Base-by-base conservation (phyloP, 1,140 invertebrate species). In the Diprion similis region DNA sequence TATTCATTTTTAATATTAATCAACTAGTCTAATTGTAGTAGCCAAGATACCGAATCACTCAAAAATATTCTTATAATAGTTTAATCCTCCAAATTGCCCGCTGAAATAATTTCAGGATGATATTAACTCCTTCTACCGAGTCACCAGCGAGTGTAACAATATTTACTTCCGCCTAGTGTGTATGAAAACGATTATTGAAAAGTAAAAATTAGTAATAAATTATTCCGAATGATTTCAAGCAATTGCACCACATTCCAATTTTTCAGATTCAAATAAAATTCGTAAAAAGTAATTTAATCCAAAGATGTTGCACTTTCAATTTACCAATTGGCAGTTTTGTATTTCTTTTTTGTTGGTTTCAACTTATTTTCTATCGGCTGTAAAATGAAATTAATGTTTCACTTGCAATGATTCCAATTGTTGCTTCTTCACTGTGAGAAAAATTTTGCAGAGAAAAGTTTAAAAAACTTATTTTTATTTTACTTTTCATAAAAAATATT, bases 151-250 rank as follows among this genome's bases (percentile, higher is more conserved):
- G 51, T 59, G n/a, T 15, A 13, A 59, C n/a, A 17, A 59, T 15
- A 13, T 13, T 59, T 59, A 15, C 51, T 59, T 59, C 51, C 51
- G n/a, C 51, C 11, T 59, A 17, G 11, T 15, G 11, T 59, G 51
- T 59, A 59, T 9, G 9, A 59, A 9, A 59, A 37, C 24, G 24
- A 37, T 37, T 37, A 37, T 37, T 37, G 24, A 37, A 37, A 15
- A 59, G n/a, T 59, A 8, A 59, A 15, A 59, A 59, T 17, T 59
- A 59, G 51, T 59, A 59, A 59, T 59, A 59, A 59, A 59, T 59
- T 59, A 8, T 59, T 59, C n/a, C n/a, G 11, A 59, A 15, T 59
- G 11, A 59, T 59, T 59, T 59, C 6, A 17, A 59, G n/a, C n/a
- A 15, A 59, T 59, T 59, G 51, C 51, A 11, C n/a, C 51, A 59